These are phyloP conservation scores for Chrysotoxum bicinctum DNA, from an alignment of 2,888 invertebrate species.

Conservation along the genomic window DNA sequence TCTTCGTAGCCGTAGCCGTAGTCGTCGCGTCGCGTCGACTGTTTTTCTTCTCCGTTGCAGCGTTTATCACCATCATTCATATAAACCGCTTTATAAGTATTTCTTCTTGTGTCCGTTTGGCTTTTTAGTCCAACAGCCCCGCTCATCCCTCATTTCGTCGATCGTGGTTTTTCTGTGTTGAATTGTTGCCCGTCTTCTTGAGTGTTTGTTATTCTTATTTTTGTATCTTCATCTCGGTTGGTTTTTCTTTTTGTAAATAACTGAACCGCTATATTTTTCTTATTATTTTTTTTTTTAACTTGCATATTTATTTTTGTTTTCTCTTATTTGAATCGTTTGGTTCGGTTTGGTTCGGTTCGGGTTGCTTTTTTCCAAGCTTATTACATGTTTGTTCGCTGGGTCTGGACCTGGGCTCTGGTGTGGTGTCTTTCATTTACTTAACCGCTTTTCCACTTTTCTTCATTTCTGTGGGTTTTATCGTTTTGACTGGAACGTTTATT, in stretches of 20 bases:
- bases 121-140: constrained; percentile 59
- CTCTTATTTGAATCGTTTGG: constrained; percentile 62
- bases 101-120: constrained; percentile 72
- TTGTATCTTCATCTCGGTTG: constrained; percentile 63
- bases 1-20: constrained; percentile 36
- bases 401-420: constrained; percentile 41
- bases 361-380: constrained; percentile 68
- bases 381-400: constrained; percentile 73
- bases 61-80: constrained; percentile 72
- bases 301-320: constrained; percentile 71
- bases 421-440: constrained; percentile 74
- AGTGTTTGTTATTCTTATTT: constrained; percentile 70
- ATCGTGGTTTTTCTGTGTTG: constrained; percentile 48
- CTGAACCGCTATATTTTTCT: constrained; percentile 72
- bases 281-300: constrained; percentile 48
- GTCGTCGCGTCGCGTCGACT: constrained; percentile 49
- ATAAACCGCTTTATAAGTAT: constrained; percentile 71
- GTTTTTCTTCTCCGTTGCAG: constrained; percentile 57
- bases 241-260: constrained; percentile 68
- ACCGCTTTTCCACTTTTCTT: constrained; percentile 73
- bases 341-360: constrained; percentile 36
- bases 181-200: constrained; percentile 64
- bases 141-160: neutral
- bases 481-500: constrained; percentile 71
- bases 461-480: constrained; percentile 70